Evolutionary conservation across 2,113 vertebrate species (phyloP), one percentile per base, ranked within the genome.

Genomic region (Sebastes schlegelii): DNA sequence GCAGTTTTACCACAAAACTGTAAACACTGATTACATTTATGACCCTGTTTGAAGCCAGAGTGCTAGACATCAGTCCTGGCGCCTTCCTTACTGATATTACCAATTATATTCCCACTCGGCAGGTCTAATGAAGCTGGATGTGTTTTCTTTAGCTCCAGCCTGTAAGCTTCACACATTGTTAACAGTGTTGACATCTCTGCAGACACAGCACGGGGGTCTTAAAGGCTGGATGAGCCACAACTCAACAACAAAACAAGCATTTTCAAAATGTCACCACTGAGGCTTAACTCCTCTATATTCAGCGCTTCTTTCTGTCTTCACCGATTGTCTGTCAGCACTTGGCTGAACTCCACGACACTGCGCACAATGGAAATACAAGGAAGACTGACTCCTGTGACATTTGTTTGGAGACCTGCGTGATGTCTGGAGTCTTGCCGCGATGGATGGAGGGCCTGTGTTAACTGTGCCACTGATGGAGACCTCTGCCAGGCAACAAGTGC

Each of bases 21-120:
- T 89, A 89, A 91, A 82, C 86, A 82, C 87, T 82, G 85, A 93
- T 91, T 87, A 91, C 85, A 66, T 91, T 85, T 91, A 89, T 65
- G 88, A 82, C 49, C 77, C 69, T 0, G 9, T 82, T 87, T 85
- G 65, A 87, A 87, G 83, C 45, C 64, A 10, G 67, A 82, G 23
- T 9, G n/a, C 61, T 23, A 21, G 10, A 73, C 67, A 83, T 89
- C 72, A 80, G 72, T 71, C 26, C 64, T 48, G 79, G 65, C 23
- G 40, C 80, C 69, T 85, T 52, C 69, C 52, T 68, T 63, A 77
- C 61, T 43, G 43, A 73, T 74, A 77, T 71, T 62, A 80, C 69
- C 82, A 82, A 80, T 86, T 83, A 65, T 71, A 61, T 80, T 79
- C 66, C 69, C 55, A 51, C 54, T 76, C 23, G 14, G 42, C 72